Evolutionary conservation across 2,797 vertebrate species (phyloP).

Genomic region (Echiichthys vipera): DNA sequence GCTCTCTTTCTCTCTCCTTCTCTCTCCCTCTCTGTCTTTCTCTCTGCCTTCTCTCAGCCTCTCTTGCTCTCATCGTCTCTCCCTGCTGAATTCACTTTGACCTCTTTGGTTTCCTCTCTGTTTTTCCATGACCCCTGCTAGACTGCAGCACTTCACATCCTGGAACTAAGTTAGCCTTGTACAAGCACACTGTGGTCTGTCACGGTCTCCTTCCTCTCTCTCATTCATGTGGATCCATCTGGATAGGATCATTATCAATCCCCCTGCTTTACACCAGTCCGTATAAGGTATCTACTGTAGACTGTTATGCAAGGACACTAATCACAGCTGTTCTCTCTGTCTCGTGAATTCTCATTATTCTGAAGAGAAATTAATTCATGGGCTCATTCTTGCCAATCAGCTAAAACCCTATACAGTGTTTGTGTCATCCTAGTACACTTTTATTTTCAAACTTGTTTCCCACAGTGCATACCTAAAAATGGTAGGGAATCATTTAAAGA

Average conservation of each 20-base stretch:
- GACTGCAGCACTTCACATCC: slow-evolving; percentile 10
- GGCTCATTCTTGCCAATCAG: slow-evolving; percentile 30
- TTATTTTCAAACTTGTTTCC: slow-evolving; percentile 9
- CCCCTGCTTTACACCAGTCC: slow-evolving; percentile 38
- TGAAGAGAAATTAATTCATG: slow-evolving; percentile 2
- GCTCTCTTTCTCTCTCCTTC: slow-evolving; percentile 23
- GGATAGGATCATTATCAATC: slow-evolving; percentile 48
- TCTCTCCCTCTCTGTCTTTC: slow-evolving; percentile 21
- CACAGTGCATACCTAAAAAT: background rate
- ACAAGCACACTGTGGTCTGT: slow-evolving; percentile 21
- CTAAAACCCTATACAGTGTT: slow-evolving; percentile 11
- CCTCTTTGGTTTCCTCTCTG: slow-evolving; percentile 26
- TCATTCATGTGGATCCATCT: slow-evolving; percentile 55
- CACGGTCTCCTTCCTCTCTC: slow-evolving; percentile 26
- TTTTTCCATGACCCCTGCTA: slow-evolving; percentile 25
- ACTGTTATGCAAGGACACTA: slow-evolving; percentile 35
- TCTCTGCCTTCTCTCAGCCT: background rate
- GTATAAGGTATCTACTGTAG: slow-evolving; percentile 41
- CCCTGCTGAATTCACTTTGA: slow-evolving; percentile 35
- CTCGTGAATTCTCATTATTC: slow-evolving; percentile 35
- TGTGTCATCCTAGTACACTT: slow-evolving; percentile 8
- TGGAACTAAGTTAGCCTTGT: slow-evolving; percentile 34
- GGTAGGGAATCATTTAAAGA: too few relatives aligned
- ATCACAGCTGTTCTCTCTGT: slow-evolving; percentile 25
- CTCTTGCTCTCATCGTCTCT: background rate